Evolutionary conservation across 2,113 vertebrate species (phyloP), one percentile per base, ranked within the genome.

Genomic region (Otolemur garnettii): DNA sequence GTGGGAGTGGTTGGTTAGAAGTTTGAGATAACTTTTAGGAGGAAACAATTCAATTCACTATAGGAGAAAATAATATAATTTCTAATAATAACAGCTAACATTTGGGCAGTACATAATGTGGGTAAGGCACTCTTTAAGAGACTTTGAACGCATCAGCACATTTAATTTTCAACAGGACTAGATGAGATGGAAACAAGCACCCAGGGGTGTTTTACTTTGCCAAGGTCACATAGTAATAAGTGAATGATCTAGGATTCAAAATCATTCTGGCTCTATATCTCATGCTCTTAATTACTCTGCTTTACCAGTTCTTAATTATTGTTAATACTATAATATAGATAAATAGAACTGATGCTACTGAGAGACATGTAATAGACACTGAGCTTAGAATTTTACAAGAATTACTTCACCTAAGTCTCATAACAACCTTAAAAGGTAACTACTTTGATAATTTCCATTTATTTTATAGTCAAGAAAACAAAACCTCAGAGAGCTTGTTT

Each of bases 81-180:
- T 95, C 10, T 80, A 85, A 71, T 71, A 89, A 62, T 60, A 78
- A 60, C n/a, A 87, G 33, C 1, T 85, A 62, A 15, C 10, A 86
- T 68, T 94, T 84, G 69, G 22, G 64, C 24, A 86, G 35, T 72
- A 2, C 15, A 53, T 81, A 60, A 38, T 26, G 72, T 60, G 77
- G 28, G 0, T 5, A 85, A 85, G 11, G 0, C 6, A 50, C 59
- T 85, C 5, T 74, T 81, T 85, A 80, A 87, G 90, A 10, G 12
- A 71, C 21, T 87, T 87, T 45, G 55, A 77, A 50, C 66, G 13
- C 5, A 87, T 66, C 42, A 94, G 21, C 5, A 7, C 0, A 62
- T 28, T 85, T 95, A 90, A 95, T 90, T 90, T 18, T 87, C 45
- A 77, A 1, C 14, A 64, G 85, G 57, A 83, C 5, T 69, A 60